phyloP scores from a whole-genome alignment of 2,113 vertebrate species.

The Neopipo cinnamomea region DNA sequence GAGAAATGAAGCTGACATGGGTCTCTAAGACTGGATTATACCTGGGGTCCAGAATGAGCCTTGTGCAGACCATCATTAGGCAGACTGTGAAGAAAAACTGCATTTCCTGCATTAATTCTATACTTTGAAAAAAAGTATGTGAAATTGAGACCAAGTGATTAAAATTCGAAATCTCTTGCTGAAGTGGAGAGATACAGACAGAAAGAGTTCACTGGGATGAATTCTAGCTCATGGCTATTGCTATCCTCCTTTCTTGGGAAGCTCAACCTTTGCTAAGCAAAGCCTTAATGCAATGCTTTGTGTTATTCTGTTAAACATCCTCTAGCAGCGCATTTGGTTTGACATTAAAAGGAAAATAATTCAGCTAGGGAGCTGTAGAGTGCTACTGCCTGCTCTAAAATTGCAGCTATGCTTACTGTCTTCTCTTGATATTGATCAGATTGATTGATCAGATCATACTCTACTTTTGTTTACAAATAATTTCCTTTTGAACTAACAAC shows the following conservation, averaged over 20 bases:
- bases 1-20: background rate
- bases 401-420: background rate
- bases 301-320: background rate
- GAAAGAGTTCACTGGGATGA: background rate
- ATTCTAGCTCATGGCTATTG: background rate
- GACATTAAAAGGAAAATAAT: slow-evolving; percentile 14
- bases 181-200: background rate
- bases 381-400: background rate
- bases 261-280: background rate
- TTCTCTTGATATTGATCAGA: background rate
- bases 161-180: background rate
- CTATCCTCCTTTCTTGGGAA: background rate
- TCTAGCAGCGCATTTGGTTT: background rate
- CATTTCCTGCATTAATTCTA: background rate
- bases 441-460: background rate
- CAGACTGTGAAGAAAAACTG: background rate
- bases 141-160: background rate
- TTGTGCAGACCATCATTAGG: background rate
- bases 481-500: background rate
- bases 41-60: background rate
- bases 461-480: background rate
- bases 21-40: background rate
- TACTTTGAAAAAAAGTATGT: background rate
- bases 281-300: background rate
- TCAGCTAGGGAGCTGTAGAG: background rate